These are phyloP conservation scores for Sus cebifrons DNA, from an alignment of 2,797 vertebrate species.

Conservation along the genomic window DNA sequence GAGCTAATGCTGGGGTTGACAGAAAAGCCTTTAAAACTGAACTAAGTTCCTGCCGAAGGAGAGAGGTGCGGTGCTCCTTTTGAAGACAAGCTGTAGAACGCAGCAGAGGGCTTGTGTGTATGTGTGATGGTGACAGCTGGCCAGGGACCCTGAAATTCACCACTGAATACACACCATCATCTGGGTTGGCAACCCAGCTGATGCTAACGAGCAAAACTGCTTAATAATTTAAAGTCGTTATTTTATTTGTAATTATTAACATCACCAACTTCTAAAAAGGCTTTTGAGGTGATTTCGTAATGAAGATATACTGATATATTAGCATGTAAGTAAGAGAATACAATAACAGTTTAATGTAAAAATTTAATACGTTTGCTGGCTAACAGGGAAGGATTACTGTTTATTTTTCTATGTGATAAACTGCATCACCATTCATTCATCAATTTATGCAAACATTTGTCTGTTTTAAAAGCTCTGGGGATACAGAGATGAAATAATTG, in stretches of 20 bases:
- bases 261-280: neutral
- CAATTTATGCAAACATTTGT: conserved; percentile 7
- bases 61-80: neutral
- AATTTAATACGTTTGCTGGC: neutral
- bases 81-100: neutral
- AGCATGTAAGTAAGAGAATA: neutral
- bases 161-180: neutral
- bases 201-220: neutral
- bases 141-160: neutral
- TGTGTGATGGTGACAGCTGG: neutral
- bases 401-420: conserved; percentile 13
- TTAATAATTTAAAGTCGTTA: neutral
- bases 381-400: neutral
- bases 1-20: neutral
- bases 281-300: neutral
- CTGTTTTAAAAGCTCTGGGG: neutral
- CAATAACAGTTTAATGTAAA: neutral
- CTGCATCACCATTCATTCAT: neutral
- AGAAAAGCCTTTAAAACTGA: neutral
- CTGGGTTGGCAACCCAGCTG: neutral
- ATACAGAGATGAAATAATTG: neutral
- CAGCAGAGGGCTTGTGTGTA: neutral
- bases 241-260: neutral
- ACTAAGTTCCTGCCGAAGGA: neutral
- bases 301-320: neutral